Conservation (phyloP, 2,888 invertebrate genomes). For the Malachius bipustulatus region DNA sequence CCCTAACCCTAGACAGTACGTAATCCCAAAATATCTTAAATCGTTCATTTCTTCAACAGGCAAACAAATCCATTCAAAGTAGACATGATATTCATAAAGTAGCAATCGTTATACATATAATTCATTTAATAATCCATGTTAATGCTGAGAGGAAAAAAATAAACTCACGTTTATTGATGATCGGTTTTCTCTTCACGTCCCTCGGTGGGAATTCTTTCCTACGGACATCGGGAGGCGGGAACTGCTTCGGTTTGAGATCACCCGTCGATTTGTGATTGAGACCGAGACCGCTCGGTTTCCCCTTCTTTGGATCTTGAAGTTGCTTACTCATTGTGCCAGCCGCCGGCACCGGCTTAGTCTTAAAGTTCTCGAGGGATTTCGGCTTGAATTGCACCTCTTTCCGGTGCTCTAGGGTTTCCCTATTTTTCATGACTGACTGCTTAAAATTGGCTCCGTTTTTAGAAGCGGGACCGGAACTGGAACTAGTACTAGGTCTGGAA, state of each 20-base stretch:
- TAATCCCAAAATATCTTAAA: no score
- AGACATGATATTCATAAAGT: no score
- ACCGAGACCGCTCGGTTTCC: slow-evolving; percentile 27
- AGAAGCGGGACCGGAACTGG: no score
- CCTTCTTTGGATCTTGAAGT: slow-evolving; percentile 19
- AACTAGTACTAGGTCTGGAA: no score
- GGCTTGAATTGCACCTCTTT: no score
- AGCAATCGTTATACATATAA: no score
- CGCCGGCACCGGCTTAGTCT: no score
- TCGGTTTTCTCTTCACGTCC: slow-evolving; percentile 26
- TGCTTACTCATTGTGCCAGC: slow-evolving; percentile 6
- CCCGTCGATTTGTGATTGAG: slow-evolving; percentile 41
- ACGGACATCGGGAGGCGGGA: slow-evolving; percentile 27
- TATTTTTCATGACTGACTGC: background rate
- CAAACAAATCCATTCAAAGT: no score
- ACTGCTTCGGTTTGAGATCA: slow-evolving; percentile 37
- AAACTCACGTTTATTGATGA: slow-evolving; percentile 26
- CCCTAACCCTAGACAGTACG: no score
- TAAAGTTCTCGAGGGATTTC: no score
- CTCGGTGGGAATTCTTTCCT: slow-evolving; percentile 36
- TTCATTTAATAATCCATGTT: no score
- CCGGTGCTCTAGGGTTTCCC: background rate
- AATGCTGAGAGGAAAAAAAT: slow-evolving; percentile 8
- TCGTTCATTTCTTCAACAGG: no score
- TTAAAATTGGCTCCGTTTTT: background rate